Conservation (phyloP, 2,113 vertebrate species). For the Indri indri region DNA sequence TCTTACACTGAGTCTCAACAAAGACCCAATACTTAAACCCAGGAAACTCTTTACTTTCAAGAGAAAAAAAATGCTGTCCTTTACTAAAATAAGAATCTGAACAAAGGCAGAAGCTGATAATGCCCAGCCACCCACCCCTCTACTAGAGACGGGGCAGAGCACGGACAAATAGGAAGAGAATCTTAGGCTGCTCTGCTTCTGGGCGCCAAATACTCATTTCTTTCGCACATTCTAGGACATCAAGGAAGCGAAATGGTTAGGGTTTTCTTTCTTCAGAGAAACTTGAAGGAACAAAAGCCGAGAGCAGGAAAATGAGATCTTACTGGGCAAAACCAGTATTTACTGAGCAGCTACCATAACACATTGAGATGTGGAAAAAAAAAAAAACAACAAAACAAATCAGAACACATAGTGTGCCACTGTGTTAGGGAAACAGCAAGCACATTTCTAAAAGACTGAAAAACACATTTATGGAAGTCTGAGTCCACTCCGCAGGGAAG, state of each 20-base stretch:
- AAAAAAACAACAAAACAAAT: conserved; percentile 6
- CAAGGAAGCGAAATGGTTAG: not conserved
- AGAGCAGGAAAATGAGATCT: conserved; percentile 8
- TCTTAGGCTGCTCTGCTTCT: not conserved
- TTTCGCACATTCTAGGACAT: not conserved
- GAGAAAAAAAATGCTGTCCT: not conserved
- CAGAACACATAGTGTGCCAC: not conserved
- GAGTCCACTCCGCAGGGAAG: not conserved
- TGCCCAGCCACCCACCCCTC: not conserved
- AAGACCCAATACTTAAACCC: not conserved
- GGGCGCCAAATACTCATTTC: not conserved
- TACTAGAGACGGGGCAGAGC: not conserved
- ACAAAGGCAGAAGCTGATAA: not conserved
- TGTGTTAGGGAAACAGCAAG: conserved; percentile 18
- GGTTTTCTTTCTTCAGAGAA: conserved; percentile 13
- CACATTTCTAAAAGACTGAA: not conserved
- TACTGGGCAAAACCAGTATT: not conserved
- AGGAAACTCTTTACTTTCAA: not conserved
- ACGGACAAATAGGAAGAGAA: not conserved
- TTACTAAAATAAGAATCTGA: not conserved
- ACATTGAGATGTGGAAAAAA: not conserved
- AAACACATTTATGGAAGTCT: not conserved
- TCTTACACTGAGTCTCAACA: not conserved
- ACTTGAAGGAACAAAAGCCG: not conserved
- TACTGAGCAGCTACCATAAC: conserved; percentile 6